Evolutionary conservation across 2,888 invertebrate genomes (phyloP), one percentile per base, ranked within the genome.

Genomic region (Celastrina argiolus): DNA sequence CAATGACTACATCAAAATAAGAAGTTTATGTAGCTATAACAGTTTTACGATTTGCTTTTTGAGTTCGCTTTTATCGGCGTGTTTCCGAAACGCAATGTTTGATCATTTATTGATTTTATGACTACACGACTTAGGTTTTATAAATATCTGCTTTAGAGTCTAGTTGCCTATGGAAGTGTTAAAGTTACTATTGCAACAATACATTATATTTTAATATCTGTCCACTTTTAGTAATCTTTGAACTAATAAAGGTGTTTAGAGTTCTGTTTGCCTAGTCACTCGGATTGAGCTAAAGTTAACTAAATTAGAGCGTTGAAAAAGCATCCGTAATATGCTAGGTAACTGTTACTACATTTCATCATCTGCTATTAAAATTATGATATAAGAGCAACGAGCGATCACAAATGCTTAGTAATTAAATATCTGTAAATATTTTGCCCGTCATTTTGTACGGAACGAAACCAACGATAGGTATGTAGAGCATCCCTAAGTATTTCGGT

Each of bases 401-500:
- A 42, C 8, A 42, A 10, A 18, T 18, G 10, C 45, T 7, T 7
- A 45, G 8, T 8, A 16, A 16, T 16, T 16, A 18, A 45, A 18
- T 45, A 10, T 18, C 18, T 18, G 18, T 16, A 18, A 45, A n/a
- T 16, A 42, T n/a, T 45, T 51, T 51, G 12, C 51, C 5, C 51
- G 14, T 14, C 8, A 12, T 7, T 51, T 14, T 22, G 51, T 51
- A 22, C 14, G 10, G 10, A 51, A 51, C 34, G 34, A 68, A 63
- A 66, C 70, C 70, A 74, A 75, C 73, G 70, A 75, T 67, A 71
- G 26, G 58, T 36, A 71, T 34, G 58, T 36, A 18, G 42, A 31
- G 59, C 75, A 71, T 61, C 71, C 69, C 72, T 73, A 69, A 39
- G 56, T 59, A 66, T 67, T 63, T 66, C 75, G 81, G 81, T 78